Conservation (phyloP, 2,888 invertebrate species). For the Tridacna gigas region DNA sequence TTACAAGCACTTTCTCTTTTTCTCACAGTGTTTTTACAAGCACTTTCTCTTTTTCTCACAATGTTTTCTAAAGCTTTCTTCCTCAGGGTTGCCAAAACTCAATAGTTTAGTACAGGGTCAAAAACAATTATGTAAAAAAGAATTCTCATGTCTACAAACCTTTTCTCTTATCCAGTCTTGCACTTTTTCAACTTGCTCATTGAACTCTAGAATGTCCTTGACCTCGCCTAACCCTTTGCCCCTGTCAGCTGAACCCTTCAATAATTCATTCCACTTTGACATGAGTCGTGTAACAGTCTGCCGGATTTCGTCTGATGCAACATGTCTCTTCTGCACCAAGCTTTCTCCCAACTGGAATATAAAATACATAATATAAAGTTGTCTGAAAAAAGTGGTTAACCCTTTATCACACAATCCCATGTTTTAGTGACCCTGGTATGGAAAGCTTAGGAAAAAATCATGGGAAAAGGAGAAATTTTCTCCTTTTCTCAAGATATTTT, state of each 20-base stretch:
- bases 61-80: no score
- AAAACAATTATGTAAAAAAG: no score
- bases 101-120: no score
- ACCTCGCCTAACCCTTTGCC: constrained; percentile 97
- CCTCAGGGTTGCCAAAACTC: no score
- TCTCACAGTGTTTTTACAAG: no score
- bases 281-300: constrained; percentile 89
- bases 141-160: constrained; percentile 85
- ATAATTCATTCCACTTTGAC: constrained; percentile 91
- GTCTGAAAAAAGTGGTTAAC: background rate
- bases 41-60: no score
- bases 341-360: constrained; percentile 87
- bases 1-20: no score
- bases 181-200: constrained; percentile 97
- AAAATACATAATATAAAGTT: background rate
- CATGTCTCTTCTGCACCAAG: constrained; percentile 90
- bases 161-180: constrained; percentile 99
- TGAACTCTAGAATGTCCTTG: constrained; percentile 98
- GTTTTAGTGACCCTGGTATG: background rate
- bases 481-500: background rate
- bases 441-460: background rate
- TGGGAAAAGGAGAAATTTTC: background rate
- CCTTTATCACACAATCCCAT: background rate
- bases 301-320: constrained; percentile 89
- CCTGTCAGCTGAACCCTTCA: constrained; percentile 89